Conservation (phyloP, 2,797 vertebrate species). For the Oryzias dopingdopingensis region DNA sequence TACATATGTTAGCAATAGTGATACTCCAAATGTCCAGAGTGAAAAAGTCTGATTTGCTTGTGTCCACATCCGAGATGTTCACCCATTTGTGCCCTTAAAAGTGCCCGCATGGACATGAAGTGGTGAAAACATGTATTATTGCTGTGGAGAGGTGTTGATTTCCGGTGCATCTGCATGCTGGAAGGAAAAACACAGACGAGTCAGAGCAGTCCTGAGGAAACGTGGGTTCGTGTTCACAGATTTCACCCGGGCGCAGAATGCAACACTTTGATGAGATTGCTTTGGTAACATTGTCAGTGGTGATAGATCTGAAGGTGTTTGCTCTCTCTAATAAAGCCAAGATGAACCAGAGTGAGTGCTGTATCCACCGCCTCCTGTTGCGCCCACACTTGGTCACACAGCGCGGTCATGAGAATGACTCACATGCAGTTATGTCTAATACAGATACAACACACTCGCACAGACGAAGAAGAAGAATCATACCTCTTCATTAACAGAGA, state of each 20-base stretch:
- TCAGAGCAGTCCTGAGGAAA: constrained; percentile 1
- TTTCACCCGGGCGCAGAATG: too few species aligned
- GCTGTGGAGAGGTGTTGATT: too few species aligned
- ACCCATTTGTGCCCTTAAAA: too few species aligned
- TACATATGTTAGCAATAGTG: too few species aligned
- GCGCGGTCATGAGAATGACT: constrained; percentile 31
- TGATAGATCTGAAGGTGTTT: constrained; percentile 8
- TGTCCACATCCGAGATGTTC: too few species aligned
- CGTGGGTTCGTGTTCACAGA: too few species aligned
- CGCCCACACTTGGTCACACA: constrained; percentile 25
- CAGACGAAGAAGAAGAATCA: constrained; percentile 2
- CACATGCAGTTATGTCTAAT: constrained; percentile 12
- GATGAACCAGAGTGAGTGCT: constrained; percentile 25
- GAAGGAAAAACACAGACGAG: too few species aligned
- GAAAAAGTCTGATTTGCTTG: too few species aligned
- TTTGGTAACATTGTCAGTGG: not conserved
- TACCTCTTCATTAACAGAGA: constrained; percentile 6
- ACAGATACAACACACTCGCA: constrained; percentile 3
- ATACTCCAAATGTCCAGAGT: too few species aligned
- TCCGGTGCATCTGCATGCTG: too few species aligned
- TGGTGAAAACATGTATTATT: too few species aligned
- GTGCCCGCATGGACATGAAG: too few species aligned
- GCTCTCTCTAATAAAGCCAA: not conserved
- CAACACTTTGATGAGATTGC: not conserved
- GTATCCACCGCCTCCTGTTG: constrained; percentile 34